Evolutionary conservation across 2,797 vertebrate species (phyloP).

Genomic region (Liasis olivaceus): DNA sequence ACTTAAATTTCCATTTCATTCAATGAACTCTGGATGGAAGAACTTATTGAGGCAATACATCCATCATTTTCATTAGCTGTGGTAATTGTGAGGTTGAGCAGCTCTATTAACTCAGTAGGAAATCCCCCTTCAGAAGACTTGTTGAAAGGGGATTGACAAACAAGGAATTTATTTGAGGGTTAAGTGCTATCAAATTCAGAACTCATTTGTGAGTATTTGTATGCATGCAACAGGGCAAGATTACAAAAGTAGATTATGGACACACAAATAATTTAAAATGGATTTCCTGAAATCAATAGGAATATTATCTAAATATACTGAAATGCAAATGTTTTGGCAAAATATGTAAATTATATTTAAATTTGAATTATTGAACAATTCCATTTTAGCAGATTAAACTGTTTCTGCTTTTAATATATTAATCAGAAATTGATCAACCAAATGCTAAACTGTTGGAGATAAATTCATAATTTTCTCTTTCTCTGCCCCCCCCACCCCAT

Average conservation of each 20-base stretch:
- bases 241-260: neutral
- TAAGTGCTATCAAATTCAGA: neutral
- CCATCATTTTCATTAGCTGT: neutral
- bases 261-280: constrained; percentile 12
- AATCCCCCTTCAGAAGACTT: neutral
- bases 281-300: constrained; percentile 23
- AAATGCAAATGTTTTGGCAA: neutral
- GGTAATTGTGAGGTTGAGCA: no score
- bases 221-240: neutral
- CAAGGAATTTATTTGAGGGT: neutral
- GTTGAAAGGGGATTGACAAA: neutral
- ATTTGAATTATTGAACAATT: constrained; percentile 6
- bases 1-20: neutral
- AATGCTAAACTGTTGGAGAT: constrained; percentile 5
- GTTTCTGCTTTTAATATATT: constrained; percentile 28
- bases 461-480: neutral
- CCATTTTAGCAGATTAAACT: constrained; percentile 3
- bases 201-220: neutral
- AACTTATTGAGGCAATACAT: neutral
- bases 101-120: neutral
- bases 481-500: neutral
- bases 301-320: constrained; percentile 21
- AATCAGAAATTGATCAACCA: constrained; percentile 28
- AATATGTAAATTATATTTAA: constrained; percentile 6
- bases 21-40: neutral